Conservation (phyloP, 2,888 invertebrate species). For the Oscheius onirici region DNA sequence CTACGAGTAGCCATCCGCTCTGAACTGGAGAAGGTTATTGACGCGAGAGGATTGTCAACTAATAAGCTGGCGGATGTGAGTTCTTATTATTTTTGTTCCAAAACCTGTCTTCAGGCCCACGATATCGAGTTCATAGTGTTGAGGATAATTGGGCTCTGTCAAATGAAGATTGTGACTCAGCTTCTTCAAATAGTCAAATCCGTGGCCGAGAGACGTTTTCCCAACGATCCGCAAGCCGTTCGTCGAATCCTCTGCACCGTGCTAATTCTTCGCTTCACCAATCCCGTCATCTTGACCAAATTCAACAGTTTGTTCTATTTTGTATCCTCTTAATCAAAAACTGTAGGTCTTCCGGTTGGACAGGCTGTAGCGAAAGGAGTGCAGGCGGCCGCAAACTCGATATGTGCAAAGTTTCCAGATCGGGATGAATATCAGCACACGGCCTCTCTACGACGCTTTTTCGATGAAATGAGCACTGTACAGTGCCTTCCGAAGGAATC, state of each 20-base stretch:
- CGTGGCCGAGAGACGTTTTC: slow-evolving; percentile 12
- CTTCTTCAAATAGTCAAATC: not conserved
- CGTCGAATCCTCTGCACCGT: slow-evolving; percentile 19
- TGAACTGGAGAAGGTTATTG: not conserved
- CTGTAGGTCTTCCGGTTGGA: slow-evolving; percentile 19
- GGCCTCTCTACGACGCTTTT: not conserved
- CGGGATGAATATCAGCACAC: slow-evolving; percentile 3
- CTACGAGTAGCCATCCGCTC: slow-evolving; percentile 24
- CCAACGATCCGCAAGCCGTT: slow-evolving; percentile 8
- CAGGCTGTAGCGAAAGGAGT: slow-evolving; percentile 44
- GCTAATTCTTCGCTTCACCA: slow-evolving; percentile 22
- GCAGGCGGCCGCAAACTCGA: slow-evolving; percentile 42
- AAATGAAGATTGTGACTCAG: not conserved
- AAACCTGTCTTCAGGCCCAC: not conserved
- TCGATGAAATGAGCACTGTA: not conserved
- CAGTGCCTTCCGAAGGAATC: not conserved
- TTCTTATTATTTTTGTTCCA: slow-evolving; percentile 8
- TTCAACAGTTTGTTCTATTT: not conserved
- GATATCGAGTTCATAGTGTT: slow-evolving; percentile 10
- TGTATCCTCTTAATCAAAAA: not conserved
- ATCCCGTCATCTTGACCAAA: slow-evolving; percentile 7
- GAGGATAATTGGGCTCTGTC: not conserved
- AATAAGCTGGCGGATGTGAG: slow-evolving; percentile 6
- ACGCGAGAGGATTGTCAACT: not conserved
- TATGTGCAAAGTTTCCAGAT: slow-evolving; percentile 32